Evolutionary conservation across 2,797 vertebrate genomes (phyloP), one percentile per base, ranked within the genome.

Genomic region (Crossoptilon crossoptilon): DNA sequence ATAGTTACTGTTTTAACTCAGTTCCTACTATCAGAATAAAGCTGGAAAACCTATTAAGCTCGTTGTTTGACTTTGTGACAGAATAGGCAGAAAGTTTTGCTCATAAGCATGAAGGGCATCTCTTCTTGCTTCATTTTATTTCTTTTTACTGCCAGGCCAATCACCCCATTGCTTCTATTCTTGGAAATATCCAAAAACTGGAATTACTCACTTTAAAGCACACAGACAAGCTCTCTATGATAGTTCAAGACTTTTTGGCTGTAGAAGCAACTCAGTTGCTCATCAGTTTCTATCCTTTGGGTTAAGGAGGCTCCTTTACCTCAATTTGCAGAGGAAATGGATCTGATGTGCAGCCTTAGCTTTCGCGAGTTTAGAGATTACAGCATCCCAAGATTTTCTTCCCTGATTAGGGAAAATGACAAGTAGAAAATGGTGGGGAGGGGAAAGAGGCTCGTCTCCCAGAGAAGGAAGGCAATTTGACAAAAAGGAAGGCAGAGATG

Each of bases 121-220:
- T 94, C 39, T 44, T 62, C 27, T 78, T 87, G 29, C 33, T 76
- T 92, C 55, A 4, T 37, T 91, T 88, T 59, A 15, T 13, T 67
- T 79, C 46, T 76, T 33, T 90, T 84, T 84, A 58, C 26, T 79
- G 41, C n/a, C 43, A 71, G 58, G 53, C 68, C 53, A 77, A 1
- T 84, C 0, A 2, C 56, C 66, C 80, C 62, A 58, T 35, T 81
- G 64, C 53, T 91, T 17, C 58, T 72, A 58, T 33, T 91, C 48
- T 74, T 85, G 44, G 41, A 90, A 88, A 87, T 63, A 81, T 29
- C n/a, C 9, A 55, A 77, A 49, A 95, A 96, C 93, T 96, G 90
- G 90, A 95, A 95, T 49, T 79, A 12, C 82, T 84, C 2, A 21
- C 76, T 93, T 86, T 67, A 69, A 84, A 93, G 43, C 14, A 72